These are phyloP conservation scores for Hybos culiciformis DNA, from an alignment of 2,888 invertebrate genomes.

Conservation along the genomic window DNA sequence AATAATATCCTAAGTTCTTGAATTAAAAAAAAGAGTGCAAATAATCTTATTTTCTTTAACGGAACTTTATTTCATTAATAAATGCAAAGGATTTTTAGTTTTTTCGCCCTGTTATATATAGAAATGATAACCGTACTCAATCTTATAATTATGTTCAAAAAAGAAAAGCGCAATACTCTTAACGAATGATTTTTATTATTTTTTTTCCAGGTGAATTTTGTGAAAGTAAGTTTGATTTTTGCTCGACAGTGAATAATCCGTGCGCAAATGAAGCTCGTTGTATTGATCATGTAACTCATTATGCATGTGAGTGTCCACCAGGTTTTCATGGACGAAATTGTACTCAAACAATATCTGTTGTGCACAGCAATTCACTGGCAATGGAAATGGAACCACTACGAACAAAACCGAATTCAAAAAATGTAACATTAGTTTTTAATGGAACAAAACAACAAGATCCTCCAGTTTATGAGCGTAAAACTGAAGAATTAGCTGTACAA, in stretches of 20 bases:
- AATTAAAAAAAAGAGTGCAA: too few relatives aligned
- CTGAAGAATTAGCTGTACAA: slow-evolving; percentile 88
- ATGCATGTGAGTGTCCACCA: slow-evolving; percentile 70
- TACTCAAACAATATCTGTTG: slow-evolving; percentile 86
- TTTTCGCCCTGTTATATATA: too few relatives aligned
- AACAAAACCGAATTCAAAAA: slow-evolving; percentile 54
- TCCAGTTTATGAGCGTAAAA: slow-evolving; percentile 82
- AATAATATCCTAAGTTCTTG: too few relatives aligned
- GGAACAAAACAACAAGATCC: slow-evolving; percentile 75
- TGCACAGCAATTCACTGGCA: slow-evolving; percentile 82
- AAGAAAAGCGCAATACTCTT: too few relatives aligned
- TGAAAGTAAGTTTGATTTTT: slow-evolving; percentile 87
- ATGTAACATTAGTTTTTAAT: slow-evolving; percentile 86
- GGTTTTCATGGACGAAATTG: slow-evolving; percentile 92
- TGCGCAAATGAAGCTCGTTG: slow-evolving; percentile 89
- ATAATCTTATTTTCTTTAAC: too few relatives aligned
- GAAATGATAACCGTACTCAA: too few relatives aligned
- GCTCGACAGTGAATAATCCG: slow-evolving; percentile 83
- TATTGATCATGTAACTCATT: slow-evolving; percentile 71
- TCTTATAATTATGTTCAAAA: too few relatives aligned
- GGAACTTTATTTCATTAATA: too few relatives aligned
- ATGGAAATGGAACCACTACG: slow-evolving; percentile 83
- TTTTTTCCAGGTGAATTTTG: slow-evolving; percentile 76
- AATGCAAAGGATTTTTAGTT: too few relatives aligned
- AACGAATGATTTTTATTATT: neutral